These are phyloP conservation scores for Itoplectis maculator DNA, from an alignment of 2,888 invertebrate species.

Conservation along the genomic window DNA sequence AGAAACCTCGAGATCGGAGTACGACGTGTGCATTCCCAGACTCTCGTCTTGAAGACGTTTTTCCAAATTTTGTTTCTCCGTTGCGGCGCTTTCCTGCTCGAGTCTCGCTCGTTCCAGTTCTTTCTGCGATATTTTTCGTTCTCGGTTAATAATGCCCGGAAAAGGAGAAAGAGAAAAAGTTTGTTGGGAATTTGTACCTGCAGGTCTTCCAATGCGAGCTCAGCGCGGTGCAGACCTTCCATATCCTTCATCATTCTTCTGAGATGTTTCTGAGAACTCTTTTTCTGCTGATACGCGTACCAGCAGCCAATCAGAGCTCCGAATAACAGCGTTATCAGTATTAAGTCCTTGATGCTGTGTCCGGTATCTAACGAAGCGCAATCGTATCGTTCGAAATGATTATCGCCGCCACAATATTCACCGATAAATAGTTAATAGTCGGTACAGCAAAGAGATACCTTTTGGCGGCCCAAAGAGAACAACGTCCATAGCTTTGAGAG, in stretches of 20 bases:
- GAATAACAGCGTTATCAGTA: slow-evolving; percentile 92
- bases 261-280: slow-evolving; percentile 93
- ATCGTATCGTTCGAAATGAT: slow-evolving; percentile 32
- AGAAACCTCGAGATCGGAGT: slow-evolving; percentile 92
- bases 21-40: slow-evolving; percentile 90
- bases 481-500: slow-evolving; percentile 99
- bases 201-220: slow-evolving; percentile 93
- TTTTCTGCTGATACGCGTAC: slow-evolving; percentile 96
- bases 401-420: slow-evolving; percentile 14
- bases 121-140: slow-evolving; percentile 80
- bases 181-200: slow-evolving; percentile 85
- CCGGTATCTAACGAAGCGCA: slow-evolving; percentile 87
- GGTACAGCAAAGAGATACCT: slow-evolving; percentile 86
- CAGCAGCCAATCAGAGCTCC: slow-evolving; percentile 95
- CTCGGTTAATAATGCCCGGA: background rate
- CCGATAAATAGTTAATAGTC: background rate
- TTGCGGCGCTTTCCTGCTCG: slow-evolving; percentile 93
- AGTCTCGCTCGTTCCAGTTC: slow-evolving; percentile 93
- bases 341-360: slow-evolving; percentile 94
- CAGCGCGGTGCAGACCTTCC: slow-evolving; percentile 96
- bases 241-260: slow-evolving; percentile 97
- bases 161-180: background rate
- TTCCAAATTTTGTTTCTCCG: slow-evolving; percentile 93
- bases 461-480: slow-evolving; percentile 99
- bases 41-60: slow-evolving; percentile 91